A percentile compares a stretch with the other conserved stretches of the same genome.
phyloP scores from a whole-genome alignment of 2,888 invertebrate species.

The Drosophila tanythrix region DNA sequence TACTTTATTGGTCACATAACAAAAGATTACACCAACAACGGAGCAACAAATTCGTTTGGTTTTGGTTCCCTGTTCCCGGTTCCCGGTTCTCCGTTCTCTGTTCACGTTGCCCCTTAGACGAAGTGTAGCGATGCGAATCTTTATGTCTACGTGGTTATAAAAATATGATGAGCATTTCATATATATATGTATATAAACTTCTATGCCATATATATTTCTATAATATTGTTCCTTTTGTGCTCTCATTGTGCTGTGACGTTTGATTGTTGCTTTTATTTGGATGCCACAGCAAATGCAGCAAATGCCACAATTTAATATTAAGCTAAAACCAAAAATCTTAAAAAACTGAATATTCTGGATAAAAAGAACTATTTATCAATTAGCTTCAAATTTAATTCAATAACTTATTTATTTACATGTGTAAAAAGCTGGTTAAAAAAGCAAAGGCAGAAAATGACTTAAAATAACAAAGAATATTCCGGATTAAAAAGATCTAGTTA shows the following conservation, averaged over 20 bases:
- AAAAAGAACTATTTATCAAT: background rate
- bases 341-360: background rate
- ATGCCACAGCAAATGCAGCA: conserved; percentile 29
- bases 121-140: conserved; percentile 66
- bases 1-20: conserved; percentile 81
- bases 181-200: conserved; percentile 9
- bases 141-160: conserved; percentile 80
- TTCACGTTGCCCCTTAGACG: conserved; percentile 12
- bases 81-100: conserved; percentile 12
- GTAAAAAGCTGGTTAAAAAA: background rate
- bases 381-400: no score
- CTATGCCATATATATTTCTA: conserved; percentile 16
- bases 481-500: background rate
- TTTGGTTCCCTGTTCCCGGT: background rate
- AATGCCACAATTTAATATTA: conserved; percentile 51
- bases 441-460: background rate
- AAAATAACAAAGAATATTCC: background rate
- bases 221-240: conserved; percentile 29
- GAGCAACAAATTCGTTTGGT: conserved; percentile 50
- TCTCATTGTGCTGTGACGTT: conserved; percentile 24
- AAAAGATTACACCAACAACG: conserved; percentile 74
- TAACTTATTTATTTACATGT: background rate
- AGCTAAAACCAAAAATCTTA: conserved; percentile 1
- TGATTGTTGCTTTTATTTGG: conserved; percentile 66
- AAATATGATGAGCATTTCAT: conserved; percentile 80